Conservation (phyloP, 2,113 vertebrate species). For the Cariama cristata region DNA sequence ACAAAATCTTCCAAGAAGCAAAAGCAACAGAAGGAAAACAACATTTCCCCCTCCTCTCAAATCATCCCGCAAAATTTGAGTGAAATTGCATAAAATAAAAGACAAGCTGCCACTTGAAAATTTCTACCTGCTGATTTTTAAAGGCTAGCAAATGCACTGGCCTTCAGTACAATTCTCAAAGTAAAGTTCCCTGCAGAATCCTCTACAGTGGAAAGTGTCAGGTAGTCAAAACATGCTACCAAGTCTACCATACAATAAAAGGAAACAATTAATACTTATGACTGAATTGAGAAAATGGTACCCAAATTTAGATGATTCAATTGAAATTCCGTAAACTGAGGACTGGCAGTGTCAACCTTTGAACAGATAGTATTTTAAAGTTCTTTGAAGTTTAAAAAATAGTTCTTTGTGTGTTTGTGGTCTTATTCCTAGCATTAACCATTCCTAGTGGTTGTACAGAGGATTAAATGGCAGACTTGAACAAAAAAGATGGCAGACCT, state of each 20-base stretch:
- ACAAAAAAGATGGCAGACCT: neutral
- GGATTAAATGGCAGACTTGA: neutral
- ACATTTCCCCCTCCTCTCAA: neutral
- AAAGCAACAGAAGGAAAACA: neutral
- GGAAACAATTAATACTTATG: neutral
- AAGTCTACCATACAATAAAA: neutral
- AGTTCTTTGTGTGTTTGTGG: neutral
- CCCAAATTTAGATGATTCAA: neutral
- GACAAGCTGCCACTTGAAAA: neutral
- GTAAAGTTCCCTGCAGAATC: neutral
- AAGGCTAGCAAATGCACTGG: neutral
- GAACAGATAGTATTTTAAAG: neutral
- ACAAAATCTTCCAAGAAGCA: neutral
- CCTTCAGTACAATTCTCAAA: neutral
- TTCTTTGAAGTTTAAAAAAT: neutral
- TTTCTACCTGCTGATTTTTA: neutral
- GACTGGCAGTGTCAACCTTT: neutral
- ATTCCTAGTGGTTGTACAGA: neutral
- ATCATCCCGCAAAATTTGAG: neutral
- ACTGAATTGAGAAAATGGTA: neutral
- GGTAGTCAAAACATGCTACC: neutral
- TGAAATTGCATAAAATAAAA: neutral
- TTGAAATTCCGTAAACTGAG: neutral
- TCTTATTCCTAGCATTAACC: neutral
- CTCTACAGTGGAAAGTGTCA: neutral